Conservation (phyloP, 2,797 vertebrate species). For the Erpetoichthys calabaricus region DNA sequence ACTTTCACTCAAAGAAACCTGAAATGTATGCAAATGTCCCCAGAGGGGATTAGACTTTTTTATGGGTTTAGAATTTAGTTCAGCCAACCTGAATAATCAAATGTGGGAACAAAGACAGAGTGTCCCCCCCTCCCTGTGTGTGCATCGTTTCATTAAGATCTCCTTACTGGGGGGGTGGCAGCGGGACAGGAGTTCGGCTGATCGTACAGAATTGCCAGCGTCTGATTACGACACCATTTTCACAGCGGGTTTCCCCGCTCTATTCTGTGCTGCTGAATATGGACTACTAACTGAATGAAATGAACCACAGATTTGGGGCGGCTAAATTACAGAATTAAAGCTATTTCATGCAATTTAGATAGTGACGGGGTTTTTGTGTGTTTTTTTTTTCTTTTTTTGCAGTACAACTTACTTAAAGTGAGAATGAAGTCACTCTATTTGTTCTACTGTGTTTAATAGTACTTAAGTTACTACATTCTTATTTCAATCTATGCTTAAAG, state of each 20-base stretch:
- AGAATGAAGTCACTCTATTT: not conserved
- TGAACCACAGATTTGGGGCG: slow-evolving; percentile 66
- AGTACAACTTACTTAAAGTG: slow-evolving; percentile 2
- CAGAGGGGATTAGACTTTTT: slow-evolving; percentile 62
- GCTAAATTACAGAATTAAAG: slow-evolving; percentile 97
- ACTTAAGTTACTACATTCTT: no score
- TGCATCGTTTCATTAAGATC: slow-evolving; percentile 79
- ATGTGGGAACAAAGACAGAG: slow-evolving; percentile 66
- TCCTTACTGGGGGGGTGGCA: slow-evolving; percentile 51
- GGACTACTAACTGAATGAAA: slow-evolving; percentile 81
- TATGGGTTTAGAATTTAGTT: slow-evolving; percentile 74
- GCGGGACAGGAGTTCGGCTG: slow-evolving; percentile 70
- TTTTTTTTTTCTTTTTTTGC: not conserved
- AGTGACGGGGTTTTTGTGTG: slow-evolving; percentile 40
- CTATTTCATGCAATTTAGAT: slow-evolving; percentile 96
- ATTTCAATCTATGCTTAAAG: not conserved
- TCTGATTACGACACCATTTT: slow-evolving; percentile 99
- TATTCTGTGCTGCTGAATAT: slow-evolving; percentile 96
- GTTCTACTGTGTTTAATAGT: no score
- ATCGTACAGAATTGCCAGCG: slow-evolving; percentile 86
- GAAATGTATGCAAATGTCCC: slow-evolving; percentile 73
- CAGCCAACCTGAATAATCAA: slow-evolving; percentile 88
- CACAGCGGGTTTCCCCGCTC: slow-evolving; percentile 86
- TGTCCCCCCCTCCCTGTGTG: slow-evolving; percentile 29
- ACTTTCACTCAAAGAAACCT: slow-evolving; percentile 18